Evolutionary conservation across 2,888 invertebrate species (phyloP).

Genomic region (Labia minor): DNA sequence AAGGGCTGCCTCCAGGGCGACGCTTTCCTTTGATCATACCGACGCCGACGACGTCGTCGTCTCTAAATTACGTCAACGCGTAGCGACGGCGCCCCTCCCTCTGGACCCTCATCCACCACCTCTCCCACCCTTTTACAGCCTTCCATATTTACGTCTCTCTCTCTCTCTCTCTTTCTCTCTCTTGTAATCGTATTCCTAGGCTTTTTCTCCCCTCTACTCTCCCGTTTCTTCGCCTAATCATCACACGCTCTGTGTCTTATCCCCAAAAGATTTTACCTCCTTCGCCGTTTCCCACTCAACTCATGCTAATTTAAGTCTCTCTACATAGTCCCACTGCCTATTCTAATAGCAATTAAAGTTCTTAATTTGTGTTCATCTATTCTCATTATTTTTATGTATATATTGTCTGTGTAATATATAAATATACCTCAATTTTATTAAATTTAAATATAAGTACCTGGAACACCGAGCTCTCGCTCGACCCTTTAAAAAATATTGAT

Average conservation of each 20-base stretch:
- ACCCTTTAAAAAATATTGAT: no score
- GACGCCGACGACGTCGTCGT: conserved; percentile 6
- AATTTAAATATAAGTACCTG: no score
- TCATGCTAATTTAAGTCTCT: neutral
- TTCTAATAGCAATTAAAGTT: neutral
- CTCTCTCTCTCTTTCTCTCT: no score
- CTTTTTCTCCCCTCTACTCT: neutral
- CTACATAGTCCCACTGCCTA: no score
- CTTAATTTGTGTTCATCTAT: no score
- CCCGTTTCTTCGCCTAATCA: conserved; percentile 6
- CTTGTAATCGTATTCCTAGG: conserved; percentile 13
- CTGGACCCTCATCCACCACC: neutral
- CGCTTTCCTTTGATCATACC: neutral
- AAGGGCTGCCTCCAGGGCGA: neutral
- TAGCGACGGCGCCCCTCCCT: neutral
- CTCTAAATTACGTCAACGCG: conserved; percentile 13
- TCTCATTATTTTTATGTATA: no score
- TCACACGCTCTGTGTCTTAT: neutral
- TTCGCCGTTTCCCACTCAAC: neutral
- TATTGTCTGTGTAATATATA: no score
- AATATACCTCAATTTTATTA: no score
- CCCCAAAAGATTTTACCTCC: neutral
- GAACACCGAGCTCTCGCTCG: no score
- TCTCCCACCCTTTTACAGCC: neutral
- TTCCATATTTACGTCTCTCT: conserved; percentile 9